These are phyloP conservation scores for Pteropus alecto DNA, from an alignment of 2,113 vertebrate species.

Conservation along the genomic window DNA sequence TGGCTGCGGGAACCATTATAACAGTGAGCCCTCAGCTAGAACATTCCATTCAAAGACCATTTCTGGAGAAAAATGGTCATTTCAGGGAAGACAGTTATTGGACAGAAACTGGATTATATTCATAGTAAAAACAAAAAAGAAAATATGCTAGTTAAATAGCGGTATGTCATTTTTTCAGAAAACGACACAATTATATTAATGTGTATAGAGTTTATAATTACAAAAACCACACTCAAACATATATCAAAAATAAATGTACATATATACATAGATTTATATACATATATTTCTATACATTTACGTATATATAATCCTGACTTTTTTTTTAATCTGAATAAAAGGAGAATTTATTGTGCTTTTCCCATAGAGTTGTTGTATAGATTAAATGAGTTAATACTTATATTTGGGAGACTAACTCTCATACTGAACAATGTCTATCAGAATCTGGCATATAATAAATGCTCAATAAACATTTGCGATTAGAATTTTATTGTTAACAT, in stretches of 20 bases:
- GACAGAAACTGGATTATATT: background rate
- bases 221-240: background rate
- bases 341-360: background rate
- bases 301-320: background rate
- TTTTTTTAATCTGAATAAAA: background rate
- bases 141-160: background rate
- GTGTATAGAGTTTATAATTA: background rate
- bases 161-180: background rate
- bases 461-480: background rate
- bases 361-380: background rate
- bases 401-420: background rate
- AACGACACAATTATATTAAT: background rate
- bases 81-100: constrained; percentile 19
- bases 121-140: constrained; percentile 7
- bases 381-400: background rate
- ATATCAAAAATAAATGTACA: background rate
- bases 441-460: background rate
- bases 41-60: constrained; percentile 11
- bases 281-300: background rate
- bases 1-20: background rate
- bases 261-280: background rate
- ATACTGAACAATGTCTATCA: background rate
- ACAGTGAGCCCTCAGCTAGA: background rate
- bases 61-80: constrained; percentile 38
- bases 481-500: background rate